Conservation (phyloP, 2,797 vertebrate species). For the Chiroxiphia lanceolata region DNA sequence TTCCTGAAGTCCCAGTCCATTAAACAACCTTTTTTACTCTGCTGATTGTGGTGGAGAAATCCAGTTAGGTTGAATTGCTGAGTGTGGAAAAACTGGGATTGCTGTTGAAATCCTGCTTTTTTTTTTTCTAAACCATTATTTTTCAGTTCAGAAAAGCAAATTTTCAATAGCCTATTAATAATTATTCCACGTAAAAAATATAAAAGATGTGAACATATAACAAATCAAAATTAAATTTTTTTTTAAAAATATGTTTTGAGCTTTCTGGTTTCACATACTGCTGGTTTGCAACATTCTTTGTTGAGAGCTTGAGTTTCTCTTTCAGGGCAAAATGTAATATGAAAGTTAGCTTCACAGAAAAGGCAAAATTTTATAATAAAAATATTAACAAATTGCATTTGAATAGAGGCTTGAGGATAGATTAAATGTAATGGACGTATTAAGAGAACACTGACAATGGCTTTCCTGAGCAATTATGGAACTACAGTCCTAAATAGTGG, state of each 20-base stretch:
- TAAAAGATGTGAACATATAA: neutral
- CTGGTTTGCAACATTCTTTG: neutral
- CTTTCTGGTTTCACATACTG: neutral
- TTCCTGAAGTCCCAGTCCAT: neutral
- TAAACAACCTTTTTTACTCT: neutral
- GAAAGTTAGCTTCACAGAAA: neutral
- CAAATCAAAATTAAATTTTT: neutral
- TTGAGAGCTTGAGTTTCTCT: neutral
- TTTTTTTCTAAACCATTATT: neutral
- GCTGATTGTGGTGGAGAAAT: neutral
- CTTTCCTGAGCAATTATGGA: constrained; percentile 35
- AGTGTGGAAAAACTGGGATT: neutral
- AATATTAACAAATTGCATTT: constrained; percentile 36
- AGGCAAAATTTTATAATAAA: constrained; percentile 4
- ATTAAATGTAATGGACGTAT: constrained; percentile 41
- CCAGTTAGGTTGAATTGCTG: neutral
- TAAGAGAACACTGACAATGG: constrained; percentile 19
- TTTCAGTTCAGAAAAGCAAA: neutral
- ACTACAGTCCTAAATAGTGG: constrained; percentile 28
- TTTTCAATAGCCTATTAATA: neutral
- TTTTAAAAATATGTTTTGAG: neutral
- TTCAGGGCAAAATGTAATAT: neutral
- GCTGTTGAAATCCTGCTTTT: neutral
- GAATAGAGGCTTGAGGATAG: constrained; percentile 22
- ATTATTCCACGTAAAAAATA: neutral